A percentile compares a stretch with the other conserved stretches of the same genome.
These are phyloP conservation scores for Emydocephalus ijimae DNA, from an alignment of 2,113 vertebrate genomes.

Conservation along the genomic window DNA sequence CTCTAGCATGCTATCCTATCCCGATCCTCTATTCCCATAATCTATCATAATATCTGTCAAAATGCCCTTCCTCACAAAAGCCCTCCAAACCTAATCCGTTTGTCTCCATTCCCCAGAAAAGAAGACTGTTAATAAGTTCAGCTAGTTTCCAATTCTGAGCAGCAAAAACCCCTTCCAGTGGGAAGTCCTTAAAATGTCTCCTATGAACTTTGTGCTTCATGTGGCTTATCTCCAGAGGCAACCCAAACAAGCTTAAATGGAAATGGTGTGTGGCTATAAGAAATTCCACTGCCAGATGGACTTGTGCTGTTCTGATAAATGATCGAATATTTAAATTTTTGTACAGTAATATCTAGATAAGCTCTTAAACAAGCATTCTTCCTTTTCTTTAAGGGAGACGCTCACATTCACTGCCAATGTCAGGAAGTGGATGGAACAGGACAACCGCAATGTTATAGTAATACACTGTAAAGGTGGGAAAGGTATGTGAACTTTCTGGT, in stretches of 20 bases:
- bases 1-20: background rate
- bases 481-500: conserved; percentile 67
- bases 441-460: conserved; percentile 80
- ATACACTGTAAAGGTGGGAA: conserved; percentile 98
- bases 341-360: background rate
- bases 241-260: background rate
- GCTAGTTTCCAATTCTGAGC: background rate
- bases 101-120: background rate
- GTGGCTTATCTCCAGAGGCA: background rate
- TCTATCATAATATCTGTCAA: background rate
- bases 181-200: background rate
- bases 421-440: conserved; percentile 82
- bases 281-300: background rate
- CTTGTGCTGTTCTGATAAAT: background rate
- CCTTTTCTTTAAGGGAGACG: conserved; percentile 75
- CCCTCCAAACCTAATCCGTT: background rate
- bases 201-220: background rate
- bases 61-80: background rate
- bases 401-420: conserved; percentile 81
- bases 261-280: background rate
- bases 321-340: background rate
- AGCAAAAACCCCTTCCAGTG: background rate
- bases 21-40: background rate
- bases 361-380: background rate
- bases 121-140: background rate